Evolutionary conservation across 2,113 vertebrate species (phyloP), one percentile per base, ranked within the genome.

Genomic region (Nothocercus julius): DNA sequence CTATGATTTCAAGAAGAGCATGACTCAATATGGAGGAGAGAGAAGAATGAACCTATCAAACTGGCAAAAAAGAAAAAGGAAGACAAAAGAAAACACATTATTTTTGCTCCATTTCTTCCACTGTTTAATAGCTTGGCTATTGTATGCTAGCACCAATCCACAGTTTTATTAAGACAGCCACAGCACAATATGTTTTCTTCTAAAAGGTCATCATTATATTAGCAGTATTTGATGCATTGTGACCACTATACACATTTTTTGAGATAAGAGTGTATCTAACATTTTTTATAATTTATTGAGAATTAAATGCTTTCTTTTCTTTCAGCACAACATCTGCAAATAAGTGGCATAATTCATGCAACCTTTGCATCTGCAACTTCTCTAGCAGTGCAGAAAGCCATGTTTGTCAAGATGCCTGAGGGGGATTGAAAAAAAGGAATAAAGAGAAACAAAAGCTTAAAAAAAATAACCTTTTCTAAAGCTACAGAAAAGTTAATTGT

Each of bases 141-240:
- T 91, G 44, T 84, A 82, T 77, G 70, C 59, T 34, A 79, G 54
- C 47, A 64, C 87, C 24, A 49, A 49, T 87, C 66, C 61, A 85
- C 56, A 94, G 85, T 92, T 84, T 82, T 47, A 91, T 78, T 62
- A 89, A 96, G 85, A 74, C 64, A 86, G 69, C 74, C 67, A 74
- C 72, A 88, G 89, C 66, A 90, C 87, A 93, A 92, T 87, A 59
- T 70, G 34, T 64, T 94, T 96, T 96, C 83, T 84, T 95, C 89
- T 72, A 85, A 97, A 97, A 97, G 96, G 96, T 97, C 97, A 97
- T 85, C 51, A 64, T 75, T 91, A 54, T 84, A 97, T 91, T 91
- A 93, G 59, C 38, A 78, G 42, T 54, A 68, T 88, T 95, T 86
- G 90, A 87, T 73, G 90, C 75, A 86, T 72, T 91, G 34, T 82